These are phyloP conservation scores for Rhynchotus rufescens DNA, from an alignment of 2,797 vertebrate genomes.

Conservation along the genomic window DNA sequence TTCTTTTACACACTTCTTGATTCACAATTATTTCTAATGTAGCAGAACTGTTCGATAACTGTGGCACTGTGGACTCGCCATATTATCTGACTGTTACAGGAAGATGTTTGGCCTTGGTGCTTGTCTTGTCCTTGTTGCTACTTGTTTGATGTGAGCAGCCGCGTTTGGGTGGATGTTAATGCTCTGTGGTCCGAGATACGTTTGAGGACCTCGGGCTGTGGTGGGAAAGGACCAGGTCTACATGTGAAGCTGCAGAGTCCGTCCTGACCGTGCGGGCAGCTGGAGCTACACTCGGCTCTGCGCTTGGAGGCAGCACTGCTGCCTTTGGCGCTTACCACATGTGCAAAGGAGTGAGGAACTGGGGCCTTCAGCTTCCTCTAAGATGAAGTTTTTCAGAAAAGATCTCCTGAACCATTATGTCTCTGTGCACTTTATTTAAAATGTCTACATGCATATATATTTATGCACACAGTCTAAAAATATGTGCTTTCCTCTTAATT, in stretches of 20 bases:
- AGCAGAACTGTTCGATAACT: neutral
- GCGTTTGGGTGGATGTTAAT: neutral
- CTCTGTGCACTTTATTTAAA: neutral
- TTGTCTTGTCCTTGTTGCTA: neutral
- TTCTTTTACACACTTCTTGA: neutral
- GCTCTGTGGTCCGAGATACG: neutral
- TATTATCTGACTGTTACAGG: neutral
- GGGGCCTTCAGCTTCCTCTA: accelerated
- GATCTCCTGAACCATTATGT: neutral
- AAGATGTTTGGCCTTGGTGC: neutral
- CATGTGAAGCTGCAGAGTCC: neutral
- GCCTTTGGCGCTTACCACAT: neutral
- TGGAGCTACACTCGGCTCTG: neutral
- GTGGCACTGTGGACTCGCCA: accelerated
- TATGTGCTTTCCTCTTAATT: neutral
- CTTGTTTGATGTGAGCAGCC: neutral
- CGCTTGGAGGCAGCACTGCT: neutral
- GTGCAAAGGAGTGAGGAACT: neutral
- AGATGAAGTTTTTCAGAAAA: neutral
- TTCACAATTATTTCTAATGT: neutral
- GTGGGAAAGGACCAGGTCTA: neutral
- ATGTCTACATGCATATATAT: neutral
- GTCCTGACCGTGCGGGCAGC: too few species aligned
- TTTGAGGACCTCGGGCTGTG: neutral
- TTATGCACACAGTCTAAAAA: neutral